phyloP scores from a whole-genome alignment of 30 jellyfish, hydroid and myxozoan genomes.

The Nemopilema nomurai region DNA sequence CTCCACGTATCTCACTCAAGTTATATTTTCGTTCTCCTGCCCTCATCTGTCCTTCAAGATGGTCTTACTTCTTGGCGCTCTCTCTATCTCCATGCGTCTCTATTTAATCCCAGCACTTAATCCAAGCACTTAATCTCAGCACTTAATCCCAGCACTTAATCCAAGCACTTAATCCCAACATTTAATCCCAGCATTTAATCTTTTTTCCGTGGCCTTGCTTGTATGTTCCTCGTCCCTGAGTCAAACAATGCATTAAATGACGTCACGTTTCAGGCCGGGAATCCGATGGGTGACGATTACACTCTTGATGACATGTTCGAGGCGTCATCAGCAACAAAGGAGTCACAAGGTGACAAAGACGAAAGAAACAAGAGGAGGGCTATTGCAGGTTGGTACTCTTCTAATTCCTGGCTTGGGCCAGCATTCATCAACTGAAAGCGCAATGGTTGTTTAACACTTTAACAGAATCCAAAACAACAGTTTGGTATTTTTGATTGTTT shows the following conservation, averaged over 20 bases:
- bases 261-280: constrained; percentile 49
- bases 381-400: constrained; percentile 45
- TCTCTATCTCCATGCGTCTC: no score
- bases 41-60: no score
- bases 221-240: not conserved
- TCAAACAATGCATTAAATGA: not conserved
- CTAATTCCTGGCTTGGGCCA: not conserved
- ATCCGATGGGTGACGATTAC: constrained; percentile 74
- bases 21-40: no score
- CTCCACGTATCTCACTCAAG: no score
- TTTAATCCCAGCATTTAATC: no score
- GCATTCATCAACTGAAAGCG: not conserved
- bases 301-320: constrained; percentile 93
- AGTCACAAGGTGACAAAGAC: constrained; percentile 51
- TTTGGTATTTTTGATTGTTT: no score
- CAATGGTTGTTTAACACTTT: not conserved
- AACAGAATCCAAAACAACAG: not conserved
- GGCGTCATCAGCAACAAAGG: constrained; percentile 81
- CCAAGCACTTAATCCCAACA: no score
- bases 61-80: no score
- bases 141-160: no score
- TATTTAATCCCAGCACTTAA: no score
- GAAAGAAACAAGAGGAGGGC: constrained; percentile 72
- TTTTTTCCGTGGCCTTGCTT: no score
- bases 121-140: no score